Conservation (phyloP, 2,113 vertebrate genomes). For the Laticauda laticaudata region DNA sequence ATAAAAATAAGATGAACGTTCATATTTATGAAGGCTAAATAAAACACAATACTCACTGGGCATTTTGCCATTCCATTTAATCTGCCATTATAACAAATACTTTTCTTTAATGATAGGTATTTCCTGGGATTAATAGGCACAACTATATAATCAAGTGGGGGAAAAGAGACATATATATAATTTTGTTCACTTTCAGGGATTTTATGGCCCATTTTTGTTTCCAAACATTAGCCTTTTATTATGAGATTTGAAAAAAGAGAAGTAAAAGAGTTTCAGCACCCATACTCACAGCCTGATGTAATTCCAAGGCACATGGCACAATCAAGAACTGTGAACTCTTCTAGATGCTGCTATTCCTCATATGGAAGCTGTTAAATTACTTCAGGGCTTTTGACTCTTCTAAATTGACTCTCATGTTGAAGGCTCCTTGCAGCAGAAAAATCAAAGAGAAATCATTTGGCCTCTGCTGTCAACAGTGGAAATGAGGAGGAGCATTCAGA, state of each 20-base stretch:
- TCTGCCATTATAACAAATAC: background rate
- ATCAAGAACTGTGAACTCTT: constrained; percentile 5
- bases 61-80: constrained; percentile 21
- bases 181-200: background rate
- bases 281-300: background rate
- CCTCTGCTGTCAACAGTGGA: background rate
- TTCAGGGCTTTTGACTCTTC: constrained; percentile 33
- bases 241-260: background rate
- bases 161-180: background rate
- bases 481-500: constrained; percentile 31
- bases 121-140: constrained; percentile 15
- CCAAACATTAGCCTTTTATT: background rate
- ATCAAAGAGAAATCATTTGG: constrained; percentile 20
- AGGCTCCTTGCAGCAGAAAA: constrained; percentile 19
- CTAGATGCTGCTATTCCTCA: background rate
- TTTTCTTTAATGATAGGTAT: constrained; percentile 1
- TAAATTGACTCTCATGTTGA: constrained; percentile 21
- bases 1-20: background rate
- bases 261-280: background rate
- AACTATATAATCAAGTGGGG: constrained; percentile 1
- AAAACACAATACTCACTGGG: background rate
- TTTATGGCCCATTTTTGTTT: background rate
- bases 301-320: background rate
- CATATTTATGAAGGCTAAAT: constrained; percentile 4
- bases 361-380: constrained; percentile 19